Base-by-base conservation (phyloP, 2,888 invertebrate genomes). In the Petrophora chlorosata region DNA sequence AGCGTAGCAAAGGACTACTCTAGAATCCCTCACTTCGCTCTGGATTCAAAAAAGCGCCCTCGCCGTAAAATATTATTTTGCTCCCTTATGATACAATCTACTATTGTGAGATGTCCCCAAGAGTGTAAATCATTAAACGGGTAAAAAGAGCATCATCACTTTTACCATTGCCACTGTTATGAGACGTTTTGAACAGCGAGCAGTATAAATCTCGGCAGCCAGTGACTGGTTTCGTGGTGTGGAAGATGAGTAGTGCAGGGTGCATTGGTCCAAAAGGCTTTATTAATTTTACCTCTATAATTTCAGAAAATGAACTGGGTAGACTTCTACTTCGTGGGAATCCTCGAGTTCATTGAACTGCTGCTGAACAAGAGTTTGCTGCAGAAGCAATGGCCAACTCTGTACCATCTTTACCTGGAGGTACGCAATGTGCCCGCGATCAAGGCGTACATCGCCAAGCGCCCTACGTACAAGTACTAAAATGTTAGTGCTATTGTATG, bases 281-380 rank as follows among this genome's bases (percentile, higher is more conserved):
- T 4, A 26, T 3, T 26, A 3, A 9, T 10, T 4, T 10, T 7
- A 7, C 3, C n/a, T n/a, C n/a, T 19, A 16, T 10, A 33, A 5
- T 65, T 50, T 35, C 54, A 63, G 63, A 59, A 59, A 62, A 9
- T 40, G 44, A 48, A 44, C 60, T 75, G 70, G 72, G 67, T 66
- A 9, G 75, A 75, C 42, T 35, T 72, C 38, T 75, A 65, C 57
- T 67, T 75, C 40, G 71, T 69, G 19, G 70, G 69, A 5, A 61
- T 71, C 49, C 44, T 72, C 9, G 74, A 73, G 38, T 70, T 63
- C 8, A 50, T 73, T 26, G 60, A 73, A 28, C 60, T 63, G 19
- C 62, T 66, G 56, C 60, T 65, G 65, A 65, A 63, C 42, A 58
- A 56, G 46, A 65, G 58, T 38, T 43, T 68, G 45, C 41, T 74